Evolutionary conservation across 2,888 invertebrate genomes (phyloP), one percentile per base, ranked within the genome.

Genomic region (Alsophila aescularia): DNA sequence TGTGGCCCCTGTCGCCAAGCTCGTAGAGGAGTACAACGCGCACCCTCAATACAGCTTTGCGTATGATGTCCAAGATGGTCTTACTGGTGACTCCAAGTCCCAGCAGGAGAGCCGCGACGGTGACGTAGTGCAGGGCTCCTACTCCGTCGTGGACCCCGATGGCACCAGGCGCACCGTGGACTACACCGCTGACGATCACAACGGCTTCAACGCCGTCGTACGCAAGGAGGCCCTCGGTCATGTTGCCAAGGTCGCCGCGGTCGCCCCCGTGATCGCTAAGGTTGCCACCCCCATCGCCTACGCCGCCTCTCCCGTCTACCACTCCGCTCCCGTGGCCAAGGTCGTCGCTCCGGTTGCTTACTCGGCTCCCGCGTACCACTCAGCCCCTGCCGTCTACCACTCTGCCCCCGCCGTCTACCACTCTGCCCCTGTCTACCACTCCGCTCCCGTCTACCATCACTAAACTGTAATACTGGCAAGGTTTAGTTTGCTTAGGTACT

Each of bases 81-180:
- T 90, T 36, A 92, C 92, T 53, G 83, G 84, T 1, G 83, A 83
- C 72, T 77, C 79, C 68, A 92, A 93, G 73, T 80, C 82, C 59
- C 92, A 92, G 75, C 92, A 92, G 65, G 93, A 93, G 69, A 78
- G 72, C 41, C 85, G 90, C 41, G 92, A 93, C 58, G 93, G 93
- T 16, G 93, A 93, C 57, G 87, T 89, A 7, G 92, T 93, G n/a
- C 79, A 79, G 15, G 92, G 93, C 42, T 90, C 88, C 45, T 92
- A 92, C 82, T 89, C 90, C 61, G 83, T 92, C 7, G 83, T 84
- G 16, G 93, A 93, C 67, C 85, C 92, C 45, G 92, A 93, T 58
- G 93, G 92, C 64, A 88, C 85, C 66, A 87, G 81, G 69, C 87
- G 92, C 61, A 90, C 84, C 32, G 93, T 93, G 0, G 92, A 93